These are phyloP conservation scores for Picathartes gymnocephalus DNA, from an alignment of 2,113 vertebrate genomes.

Conservation along the genomic window DNA sequence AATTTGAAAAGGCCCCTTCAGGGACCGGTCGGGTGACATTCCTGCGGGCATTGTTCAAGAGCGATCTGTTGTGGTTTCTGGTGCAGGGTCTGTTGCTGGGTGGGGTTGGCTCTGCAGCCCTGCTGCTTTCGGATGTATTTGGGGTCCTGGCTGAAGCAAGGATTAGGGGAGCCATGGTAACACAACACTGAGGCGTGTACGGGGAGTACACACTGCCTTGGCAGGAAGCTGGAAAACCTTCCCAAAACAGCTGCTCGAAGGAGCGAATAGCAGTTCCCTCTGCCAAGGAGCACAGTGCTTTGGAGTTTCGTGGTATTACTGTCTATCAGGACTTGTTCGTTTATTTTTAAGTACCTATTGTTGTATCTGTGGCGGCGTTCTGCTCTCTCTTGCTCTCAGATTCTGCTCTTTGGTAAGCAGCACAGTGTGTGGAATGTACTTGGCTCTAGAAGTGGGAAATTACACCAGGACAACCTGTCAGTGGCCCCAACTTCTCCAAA, in stretches of 20 bases:
- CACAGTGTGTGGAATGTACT: neutral
- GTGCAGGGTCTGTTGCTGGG: neutral
- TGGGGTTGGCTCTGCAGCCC: neutral
- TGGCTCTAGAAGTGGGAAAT: neutral
- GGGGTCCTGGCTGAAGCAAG: neutral
- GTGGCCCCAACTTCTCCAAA: neutral
- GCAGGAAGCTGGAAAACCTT: conserved; percentile 27
- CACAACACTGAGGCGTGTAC: neutral
- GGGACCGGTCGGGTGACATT: conserved; percentile 45
- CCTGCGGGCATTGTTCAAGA: neutral
- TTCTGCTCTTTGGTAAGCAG: conserved; percentile 17
- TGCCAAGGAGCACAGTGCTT: neutral
- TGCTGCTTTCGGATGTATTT: neutral
- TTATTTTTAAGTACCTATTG: neutral
- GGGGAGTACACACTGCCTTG: neutral
- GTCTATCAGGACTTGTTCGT: neutral
- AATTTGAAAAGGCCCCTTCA: neutral
- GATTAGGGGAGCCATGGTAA: conserved; percentile 47
- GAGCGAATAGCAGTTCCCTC: neutral
- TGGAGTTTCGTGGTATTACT: neutral
- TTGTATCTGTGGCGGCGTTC: neutral
- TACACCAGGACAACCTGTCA: neutral
- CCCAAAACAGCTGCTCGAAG: neutral
- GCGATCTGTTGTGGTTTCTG: neutral
- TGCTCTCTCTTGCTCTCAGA: neutral